These are phyloP conservation scores for Chaunax sp. DNA, from an alignment of 2,797 vertebrate species.

Conservation along the genomic window DNA sequence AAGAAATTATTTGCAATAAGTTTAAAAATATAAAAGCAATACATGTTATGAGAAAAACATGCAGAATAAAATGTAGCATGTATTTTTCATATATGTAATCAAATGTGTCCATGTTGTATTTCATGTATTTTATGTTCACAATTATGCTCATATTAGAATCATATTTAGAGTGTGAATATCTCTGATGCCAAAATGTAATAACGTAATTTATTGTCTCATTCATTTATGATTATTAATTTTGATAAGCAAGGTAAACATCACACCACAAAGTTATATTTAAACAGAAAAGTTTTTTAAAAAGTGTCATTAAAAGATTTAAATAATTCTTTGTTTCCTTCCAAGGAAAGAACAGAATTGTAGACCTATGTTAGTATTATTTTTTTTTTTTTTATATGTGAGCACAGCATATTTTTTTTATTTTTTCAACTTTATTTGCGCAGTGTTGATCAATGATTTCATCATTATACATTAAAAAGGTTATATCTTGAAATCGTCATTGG, in stretches of 20 bases:
- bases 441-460: neutral
- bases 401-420: too few relatives aligned
- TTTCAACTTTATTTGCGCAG: neutral
- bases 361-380: neutral
- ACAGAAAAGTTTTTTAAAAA: neutral
- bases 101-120: too few relatives aligned
- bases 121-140: too few relatives aligned
- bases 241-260: neutral
- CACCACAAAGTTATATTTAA: neutral
- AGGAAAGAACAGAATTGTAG: neutral
- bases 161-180: too few relatives aligned
- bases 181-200: too few relatives aligned
- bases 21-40: neutral
- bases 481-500: too few relatives aligned
- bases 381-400: too few relatives aligned
- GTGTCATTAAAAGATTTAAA: neutral
- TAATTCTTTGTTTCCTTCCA: neutral
- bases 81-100: too few relatives aligned
- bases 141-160: too few relatives aligned
- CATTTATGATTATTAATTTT: neutral
- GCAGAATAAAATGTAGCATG: too few relatives aligned
- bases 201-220: too few relatives aligned
- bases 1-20: neutral
- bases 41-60: neutral
- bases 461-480: too few relatives aligned